phyloP scores from a whole-genome alignment of 2,888 invertebrate genomes.

The Argynnis bischoffii region DNA sequence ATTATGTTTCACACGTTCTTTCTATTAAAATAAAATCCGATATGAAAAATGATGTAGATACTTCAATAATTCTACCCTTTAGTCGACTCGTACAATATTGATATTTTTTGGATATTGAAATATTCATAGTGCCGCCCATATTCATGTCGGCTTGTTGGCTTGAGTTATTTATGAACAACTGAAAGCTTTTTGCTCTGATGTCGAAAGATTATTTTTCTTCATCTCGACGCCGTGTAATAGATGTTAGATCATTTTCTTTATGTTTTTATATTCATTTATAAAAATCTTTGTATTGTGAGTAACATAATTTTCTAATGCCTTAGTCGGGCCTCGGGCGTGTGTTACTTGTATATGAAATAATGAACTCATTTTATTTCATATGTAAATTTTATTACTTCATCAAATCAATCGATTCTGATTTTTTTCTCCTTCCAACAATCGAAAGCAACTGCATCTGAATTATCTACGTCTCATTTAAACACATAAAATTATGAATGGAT shows the following conservation, averaged over 20 bases:
- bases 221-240: slow-evolving; percentile 12
- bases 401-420: no score
- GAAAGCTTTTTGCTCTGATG: slow-evolving; percentile 27
- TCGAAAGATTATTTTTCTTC: slow-evolving; percentile 24
- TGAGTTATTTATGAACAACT: slow-evolving; percentile 34
- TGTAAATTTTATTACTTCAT: no score
- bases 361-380: no score
- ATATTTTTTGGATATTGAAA: slow-evolving; percentile 27
- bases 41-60: neutral
- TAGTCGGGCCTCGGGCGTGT: no score
- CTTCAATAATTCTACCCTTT: slow-evolving; percentile 1
- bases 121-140: slow-evolving; percentile 24
- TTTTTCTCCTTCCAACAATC: no score
- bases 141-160: slow-evolving; percentile 39
- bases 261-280: neutral
- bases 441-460: no score
- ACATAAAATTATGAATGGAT: no score
- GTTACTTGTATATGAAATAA: no score
- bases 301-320: no score
- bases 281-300: no score
- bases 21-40: neutral
- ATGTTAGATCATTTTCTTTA: neutral
- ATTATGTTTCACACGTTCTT: neutral
- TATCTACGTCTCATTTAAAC: no score
- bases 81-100: slow-evolving; percentile 14